Conservation (phyloP, 2,888 invertebrate species). For the Meteorus cinctellus region DNA sequence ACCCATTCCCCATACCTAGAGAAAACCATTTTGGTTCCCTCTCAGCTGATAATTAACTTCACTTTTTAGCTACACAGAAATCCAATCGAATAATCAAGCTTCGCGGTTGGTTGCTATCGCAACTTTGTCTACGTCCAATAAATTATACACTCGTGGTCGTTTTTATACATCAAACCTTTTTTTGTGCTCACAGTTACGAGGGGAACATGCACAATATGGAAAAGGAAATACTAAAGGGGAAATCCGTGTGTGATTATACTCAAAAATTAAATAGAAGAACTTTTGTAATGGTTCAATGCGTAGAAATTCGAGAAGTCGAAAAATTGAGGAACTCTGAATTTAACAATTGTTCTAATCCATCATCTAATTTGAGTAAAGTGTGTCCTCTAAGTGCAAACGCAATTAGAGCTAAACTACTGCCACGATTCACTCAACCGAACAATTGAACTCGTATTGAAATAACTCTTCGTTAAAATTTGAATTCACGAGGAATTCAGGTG, state of each 20-base stretch:
- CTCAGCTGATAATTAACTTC: conserved; percentile 63
- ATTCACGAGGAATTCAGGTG: no score
- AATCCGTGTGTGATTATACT: background rate
- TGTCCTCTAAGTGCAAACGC: no score
- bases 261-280: background rate
- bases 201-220: background rate
- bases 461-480: no score
- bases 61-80: conserved; percentile 62
- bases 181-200: background rate
- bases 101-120: conserved; percentile 6
- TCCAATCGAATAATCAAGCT: conserved; percentile 61
- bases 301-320: no score
- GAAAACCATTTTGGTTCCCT: conserved; percentile 24
- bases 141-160: conserved; percentile 12
- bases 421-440: no score
- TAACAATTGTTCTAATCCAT: no score
- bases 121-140: conserved; percentile 5
- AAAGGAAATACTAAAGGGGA: background rate
- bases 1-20: conserved; percentile 22
- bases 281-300: background rate
- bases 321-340: no score
- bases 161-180: conserved; percentile 17
- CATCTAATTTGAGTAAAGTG: no score
- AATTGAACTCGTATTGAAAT: no score
- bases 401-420: no score